Conservation (phyloP, 2,797 vertebrate species). For the Enteromius treurensis region DNA sequence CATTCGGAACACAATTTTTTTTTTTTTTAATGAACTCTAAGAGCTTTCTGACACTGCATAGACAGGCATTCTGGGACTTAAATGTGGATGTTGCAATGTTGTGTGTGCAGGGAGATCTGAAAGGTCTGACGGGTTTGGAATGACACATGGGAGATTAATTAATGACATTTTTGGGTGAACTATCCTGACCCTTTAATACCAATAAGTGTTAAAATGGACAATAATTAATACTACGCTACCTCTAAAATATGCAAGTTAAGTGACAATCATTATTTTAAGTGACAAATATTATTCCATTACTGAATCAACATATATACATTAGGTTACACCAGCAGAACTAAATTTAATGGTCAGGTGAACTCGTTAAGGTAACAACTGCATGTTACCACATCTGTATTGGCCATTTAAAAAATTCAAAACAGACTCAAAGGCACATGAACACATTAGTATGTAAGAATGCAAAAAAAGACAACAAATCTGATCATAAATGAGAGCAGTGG, state of each 20-base stretch:
- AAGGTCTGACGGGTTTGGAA: too few relatives aligned
- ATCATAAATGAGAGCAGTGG: constrained; percentile 8
- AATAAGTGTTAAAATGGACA: too few relatives aligned
- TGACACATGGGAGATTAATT: too few relatives aligned
- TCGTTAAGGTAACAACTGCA: not conserved
- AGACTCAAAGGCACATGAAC: constrained; percentile 17
- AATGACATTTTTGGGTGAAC: too few relatives aligned
- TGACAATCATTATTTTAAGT: not conserved
- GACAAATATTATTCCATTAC: not conserved
- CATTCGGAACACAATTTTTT: too few relatives aligned
- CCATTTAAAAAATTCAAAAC: not conserved
- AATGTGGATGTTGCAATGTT: too few relatives aligned
- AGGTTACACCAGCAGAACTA: not conserved
- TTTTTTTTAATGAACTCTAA: too few relatives aligned
- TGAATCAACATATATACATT: not conserved
- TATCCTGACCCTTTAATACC: too few relatives aligned
- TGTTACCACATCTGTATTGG: too few relatives aligned
- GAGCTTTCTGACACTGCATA: too few relatives aligned
- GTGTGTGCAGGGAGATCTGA: too few relatives aligned
- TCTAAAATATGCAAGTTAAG: not conserved
- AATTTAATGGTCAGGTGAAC: not conserved
- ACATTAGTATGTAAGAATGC: constrained; percentile 14
- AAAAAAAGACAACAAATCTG: not conserved
- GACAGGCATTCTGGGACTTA: too few relatives aligned
- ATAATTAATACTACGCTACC: not conserved